These are phyloP conservation scores for Delphinapterus leucas DNA, from an alignment of 2,113 vertebrate species.

Conservation along the genomic window DNA sequence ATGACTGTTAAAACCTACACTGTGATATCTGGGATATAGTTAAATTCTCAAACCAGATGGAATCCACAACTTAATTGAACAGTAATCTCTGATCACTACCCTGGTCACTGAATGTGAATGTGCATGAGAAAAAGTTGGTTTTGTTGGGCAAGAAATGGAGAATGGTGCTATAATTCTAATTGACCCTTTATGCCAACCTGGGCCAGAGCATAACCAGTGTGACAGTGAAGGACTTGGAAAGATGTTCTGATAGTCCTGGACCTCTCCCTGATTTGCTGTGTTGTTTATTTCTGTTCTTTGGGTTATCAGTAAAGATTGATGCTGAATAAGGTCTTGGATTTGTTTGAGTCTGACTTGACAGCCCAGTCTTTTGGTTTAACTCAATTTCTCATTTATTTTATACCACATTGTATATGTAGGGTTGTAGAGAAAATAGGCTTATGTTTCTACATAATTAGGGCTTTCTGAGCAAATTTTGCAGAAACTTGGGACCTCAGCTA, in stretches of 20 bases:
- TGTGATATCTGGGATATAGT: background rate
- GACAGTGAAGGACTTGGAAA: background rate
- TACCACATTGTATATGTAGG: background rate
- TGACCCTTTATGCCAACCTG: background rate
- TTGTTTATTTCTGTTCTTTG: background rate
- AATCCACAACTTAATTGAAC: background rate
- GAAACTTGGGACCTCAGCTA: background rate
- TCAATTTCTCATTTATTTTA: background rate
- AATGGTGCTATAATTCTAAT: background rate
- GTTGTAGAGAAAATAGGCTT: background rate
- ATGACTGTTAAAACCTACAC: background rate
- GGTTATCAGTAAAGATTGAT: background rate
- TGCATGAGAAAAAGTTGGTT: background rate
- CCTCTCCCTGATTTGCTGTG: background rate
- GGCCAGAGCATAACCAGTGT: background rate
- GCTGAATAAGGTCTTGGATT: background rate
- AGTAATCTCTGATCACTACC: background rate
- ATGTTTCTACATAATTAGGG: background rate
- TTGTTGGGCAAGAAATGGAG: background rate
- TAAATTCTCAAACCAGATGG: background rate
- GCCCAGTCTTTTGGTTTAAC: background rate
- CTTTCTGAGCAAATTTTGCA: slow-evolving; percentile 31
- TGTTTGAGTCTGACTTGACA: background rate
- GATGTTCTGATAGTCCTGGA: background rate
- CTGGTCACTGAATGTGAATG: background rate